Percentiles rank a stretch among this genome's conserved stretches.
phyloP scores from a whole-genome alignment of 2,113 vertebrate genomes.

The Mustelus asterias region DNA sequence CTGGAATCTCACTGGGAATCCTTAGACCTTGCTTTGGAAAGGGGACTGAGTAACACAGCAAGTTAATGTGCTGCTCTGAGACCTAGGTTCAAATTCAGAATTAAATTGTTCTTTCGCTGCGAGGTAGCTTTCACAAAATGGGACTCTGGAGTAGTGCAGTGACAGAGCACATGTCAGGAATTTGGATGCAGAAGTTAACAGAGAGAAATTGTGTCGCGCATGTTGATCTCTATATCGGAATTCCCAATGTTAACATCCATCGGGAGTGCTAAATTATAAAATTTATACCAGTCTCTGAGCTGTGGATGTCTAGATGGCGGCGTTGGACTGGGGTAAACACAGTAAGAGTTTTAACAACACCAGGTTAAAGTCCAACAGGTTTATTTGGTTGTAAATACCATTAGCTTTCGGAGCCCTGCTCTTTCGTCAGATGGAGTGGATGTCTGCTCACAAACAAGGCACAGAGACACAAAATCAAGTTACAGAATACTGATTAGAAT shows the following conservation, averaged over 20 bases:
- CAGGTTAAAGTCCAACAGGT: too few relatives aligned
- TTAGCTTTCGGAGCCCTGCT: too few relatives aligned
- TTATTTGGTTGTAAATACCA: too few relatives aligned
- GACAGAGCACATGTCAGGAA: background rate
- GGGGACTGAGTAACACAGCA: background rate
- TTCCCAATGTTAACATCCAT: background rate
- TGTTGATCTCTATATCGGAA: background rate
- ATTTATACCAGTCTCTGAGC: background rate
- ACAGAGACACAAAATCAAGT: too few relatives aligned
- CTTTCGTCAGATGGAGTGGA: too few relatives aligned
- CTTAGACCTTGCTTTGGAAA: background rate
- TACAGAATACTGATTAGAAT: too few relatives aligned
- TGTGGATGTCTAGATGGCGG: background rate
- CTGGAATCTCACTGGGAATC: background rate
- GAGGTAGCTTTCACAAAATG: background rate
- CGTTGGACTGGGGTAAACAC: too few relatives aligned
- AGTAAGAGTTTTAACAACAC: too few relatives aligned
- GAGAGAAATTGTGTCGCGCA: background rate
- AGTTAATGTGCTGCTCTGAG: background rate
- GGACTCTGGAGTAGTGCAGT: background rate
- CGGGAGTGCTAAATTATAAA: background rate
- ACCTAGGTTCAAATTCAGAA: background rate
- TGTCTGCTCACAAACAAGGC: too few relatives aligned
- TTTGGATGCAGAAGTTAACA: background rate
- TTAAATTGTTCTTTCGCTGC: background rate